Conservation (phyloP, 2,113 vertebrate genomes). For the Heliornis fulica region DNA sequence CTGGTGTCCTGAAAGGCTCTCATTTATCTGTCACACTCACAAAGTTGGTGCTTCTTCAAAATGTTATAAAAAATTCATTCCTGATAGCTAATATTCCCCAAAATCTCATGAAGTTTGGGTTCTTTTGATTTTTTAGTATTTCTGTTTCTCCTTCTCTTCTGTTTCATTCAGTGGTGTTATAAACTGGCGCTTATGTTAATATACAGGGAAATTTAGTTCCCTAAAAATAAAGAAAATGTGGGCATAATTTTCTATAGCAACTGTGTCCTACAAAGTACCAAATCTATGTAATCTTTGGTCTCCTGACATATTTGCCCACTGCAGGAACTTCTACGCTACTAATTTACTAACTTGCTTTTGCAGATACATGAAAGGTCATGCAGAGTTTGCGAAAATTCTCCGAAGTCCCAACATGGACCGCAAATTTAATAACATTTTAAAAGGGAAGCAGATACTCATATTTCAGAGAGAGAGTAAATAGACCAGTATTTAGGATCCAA, state of each 20-base stretch:
- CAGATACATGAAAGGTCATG: not conserved
- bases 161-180: not conserved
- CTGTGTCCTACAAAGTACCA: not conserved
- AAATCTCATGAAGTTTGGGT: not conserved
- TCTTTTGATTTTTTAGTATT: not conserved
- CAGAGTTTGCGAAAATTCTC: not conserved
- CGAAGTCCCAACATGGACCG: not conserved
- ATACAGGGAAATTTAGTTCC: not conserved
- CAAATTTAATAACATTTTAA: not conserved
- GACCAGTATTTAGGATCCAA: not conserved
- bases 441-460: not conserved
- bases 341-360: not conserved
- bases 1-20: too few species aligned
- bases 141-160: not conserved
- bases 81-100: not conserved
- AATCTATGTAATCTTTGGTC: not conserved
- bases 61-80: not conserved
- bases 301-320: not conserved
- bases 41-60: not conserved
- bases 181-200: not conserved
- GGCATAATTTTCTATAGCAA: not conserved
- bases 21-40: not conserved
- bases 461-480: not conserved
- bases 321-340: not conserved
- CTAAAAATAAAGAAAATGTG: not conserved